phyloP scores from a whole-genome alignment of 2,113 vertebrate species.

The Chlorodrepanis virens region DNA sequence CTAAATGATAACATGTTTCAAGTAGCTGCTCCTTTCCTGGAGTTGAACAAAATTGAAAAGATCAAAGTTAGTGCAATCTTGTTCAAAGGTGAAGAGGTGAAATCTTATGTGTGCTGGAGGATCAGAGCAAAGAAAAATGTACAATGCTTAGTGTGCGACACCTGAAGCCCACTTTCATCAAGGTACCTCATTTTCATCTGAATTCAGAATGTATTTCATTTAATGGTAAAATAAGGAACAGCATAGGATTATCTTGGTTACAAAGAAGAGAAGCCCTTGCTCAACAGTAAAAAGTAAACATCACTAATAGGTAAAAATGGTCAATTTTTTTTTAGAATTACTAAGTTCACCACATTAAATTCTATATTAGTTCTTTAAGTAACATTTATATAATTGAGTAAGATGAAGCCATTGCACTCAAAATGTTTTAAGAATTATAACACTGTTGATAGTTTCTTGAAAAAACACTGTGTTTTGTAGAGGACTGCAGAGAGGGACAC shows the following conservation, averaged over 20 bases:
- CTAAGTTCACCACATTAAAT: background rate
- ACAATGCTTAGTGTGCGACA: slow-evolving; percentile 22
- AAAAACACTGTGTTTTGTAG: slow-evolving; percentile 24
- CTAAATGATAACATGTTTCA: slow-evolving; percentile 62
- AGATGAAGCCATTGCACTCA: slow-evolving; percentile 1
- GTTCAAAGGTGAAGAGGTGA: slow-evolving; percentile 61
- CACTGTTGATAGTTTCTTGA: slow-evolving; percentile 3
- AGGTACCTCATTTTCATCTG: slow-evolving; percentile 59
- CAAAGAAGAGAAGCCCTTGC: background rate
- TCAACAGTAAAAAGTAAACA: slow-evolving; percentile 9
- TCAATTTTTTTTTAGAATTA: background rate
- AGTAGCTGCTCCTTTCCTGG: slow-evolving; percentile 50
- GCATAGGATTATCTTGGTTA: background rate
- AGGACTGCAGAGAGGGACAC: background rate
- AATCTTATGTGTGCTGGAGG: slow-evolving; percentile 42
- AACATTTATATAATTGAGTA: slow-evolving; percentile 25
- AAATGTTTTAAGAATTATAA: background rate
- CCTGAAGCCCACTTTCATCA: slow-evolving; percentile 65
- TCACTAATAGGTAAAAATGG: background rate
- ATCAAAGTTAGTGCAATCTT: slow-evolving; percentile 54
- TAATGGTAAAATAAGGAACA: background rate
- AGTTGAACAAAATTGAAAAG: slow-evolving; percentile 66
- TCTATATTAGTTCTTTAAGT: background rate
- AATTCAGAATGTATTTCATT: slow-evolving; percentile 21
- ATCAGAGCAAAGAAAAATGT: slow-evolving; percentile 58